A percentile compares a stretch with the other conserved stretches of the same genome.
These are phyloP conservation scores for Chesias legatella DNA, from an alignment of 2,888 invertebrate genomes.

Conservation along the genomic window DNA sequence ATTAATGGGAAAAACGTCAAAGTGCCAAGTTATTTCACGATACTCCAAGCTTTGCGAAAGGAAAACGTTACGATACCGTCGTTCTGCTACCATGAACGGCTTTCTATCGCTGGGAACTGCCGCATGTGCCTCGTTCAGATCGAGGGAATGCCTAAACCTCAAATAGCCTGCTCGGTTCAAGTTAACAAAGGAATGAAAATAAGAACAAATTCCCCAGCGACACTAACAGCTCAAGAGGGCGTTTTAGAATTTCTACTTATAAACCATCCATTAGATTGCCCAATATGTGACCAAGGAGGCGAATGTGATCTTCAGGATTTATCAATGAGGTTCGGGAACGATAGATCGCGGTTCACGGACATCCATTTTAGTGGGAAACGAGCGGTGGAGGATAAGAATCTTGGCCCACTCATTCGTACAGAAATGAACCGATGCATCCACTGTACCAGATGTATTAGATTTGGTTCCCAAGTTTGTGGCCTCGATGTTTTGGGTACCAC, in stretches of 20 bases:
- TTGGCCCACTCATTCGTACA: slow-evolving; percentile 97
- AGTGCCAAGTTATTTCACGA: slow-evolving; percentile 96
- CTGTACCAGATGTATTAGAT: slow-evolving; percentile 98
- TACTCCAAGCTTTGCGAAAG: slow-evolving; percentile 83
- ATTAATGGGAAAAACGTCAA: slow-evolving; percentile 95
- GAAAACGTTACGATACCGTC: slow-evolving; percentile 84
- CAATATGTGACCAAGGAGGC: slow-evolving; percentile 99
- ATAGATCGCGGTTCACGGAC: slow-evolving; percentile 94
- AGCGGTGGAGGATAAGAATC: slow-evolving; percentile 97
- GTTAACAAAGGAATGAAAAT: slow-evolving; percentile 98
- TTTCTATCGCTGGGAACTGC: slow-evolving; percentile 99
- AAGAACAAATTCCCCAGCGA: slow-evolving; percentile 95
- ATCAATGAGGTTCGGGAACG: slow-evolving; percentile 98
- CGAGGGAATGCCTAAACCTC: slow-evolving; percentile 96
- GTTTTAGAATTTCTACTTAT: slow-evolving; percentile 98
- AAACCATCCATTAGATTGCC: slow-evolving; percentile 99
- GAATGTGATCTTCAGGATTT: slow-evolving; percentile 98
- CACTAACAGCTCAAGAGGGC: slow-evolving; percentile 83
- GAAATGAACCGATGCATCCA: slow-evolving; percentile 99
- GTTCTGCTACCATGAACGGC: slow-evolving; percentile 98
- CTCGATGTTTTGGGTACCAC: slow-evolving; percentile 96
- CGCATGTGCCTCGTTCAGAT: slow-evolving; percentile 99
- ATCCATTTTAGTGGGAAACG: slow-evolving; percentile 93
- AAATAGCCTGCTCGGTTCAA: slow-evolving; percentile 99
- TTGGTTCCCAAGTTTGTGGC: slow-evolving; percentile 98